Base-by-base conservation (phyloP, 2,797 vertebrate genomes). In the Betta splendens region DNA sequence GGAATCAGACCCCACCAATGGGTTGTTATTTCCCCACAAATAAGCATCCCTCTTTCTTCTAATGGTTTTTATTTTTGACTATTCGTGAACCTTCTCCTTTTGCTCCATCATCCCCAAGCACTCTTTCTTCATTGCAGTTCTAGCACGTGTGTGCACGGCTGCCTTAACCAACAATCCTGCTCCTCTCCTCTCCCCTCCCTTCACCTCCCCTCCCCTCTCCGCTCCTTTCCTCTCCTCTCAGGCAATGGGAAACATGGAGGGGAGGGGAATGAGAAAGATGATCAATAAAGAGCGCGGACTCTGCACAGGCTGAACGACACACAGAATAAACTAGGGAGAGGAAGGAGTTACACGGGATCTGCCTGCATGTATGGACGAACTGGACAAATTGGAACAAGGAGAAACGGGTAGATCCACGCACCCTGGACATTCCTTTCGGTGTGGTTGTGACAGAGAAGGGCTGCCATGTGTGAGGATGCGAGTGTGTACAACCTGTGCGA, bases 221-320 rank as follows among this genome's bases (percentile, higher is more conserved):
- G n/a, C n/a, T n/a, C 69, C 64, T 31, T 28, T 12, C 55, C 79
- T 79, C 79, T 62, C 71, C 52, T n/a, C n/a, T n/a, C n/a, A 64
- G 11, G 37, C 43, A 71, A 68, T 38, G 69, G 76, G 79, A 58
- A 74, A 62, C 59, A 83, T 73, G 43, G 68, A 86, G 72, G 64
- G 72, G 76, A 75, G 73, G 82, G 62, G 77, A 77, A 57, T 65
- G 71, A 72, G 76, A 79, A 82, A 70, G 81, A 83, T 72, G 78
- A 86, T 84, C 79, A 67, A 85, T 87, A 87, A 86, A 90, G 83
- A 85, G 75, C 82, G 69, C 77, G 63, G 76, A 84, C 71, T 74
- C 64, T 75, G 82, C 64, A 80, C 73, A 76, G 64, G 79, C 72
- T 78, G 78, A 85, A 43, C 26, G 50, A 25, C 44, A n/a, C 4